A percentile compares a stretch with the other conserved stretches of the same genome.
These are phyloP conservation scores for Oceanodroma leucorhoa DNA, from an alignment of 2,797 vertebrate genomes.

Conservation along the genomic window DNA sequence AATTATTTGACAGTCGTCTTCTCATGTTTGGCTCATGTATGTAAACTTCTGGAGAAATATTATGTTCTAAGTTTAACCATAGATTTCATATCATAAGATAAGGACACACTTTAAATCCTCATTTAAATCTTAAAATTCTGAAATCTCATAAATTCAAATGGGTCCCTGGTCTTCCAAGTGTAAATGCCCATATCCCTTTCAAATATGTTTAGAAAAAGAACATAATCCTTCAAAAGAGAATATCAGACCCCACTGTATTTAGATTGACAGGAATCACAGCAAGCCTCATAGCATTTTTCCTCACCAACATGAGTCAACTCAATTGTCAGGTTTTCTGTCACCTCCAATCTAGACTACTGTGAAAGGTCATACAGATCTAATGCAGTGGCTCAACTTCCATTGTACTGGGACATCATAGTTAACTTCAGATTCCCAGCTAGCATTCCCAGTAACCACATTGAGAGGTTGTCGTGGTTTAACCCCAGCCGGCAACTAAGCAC, in stretches of 20 bases:
- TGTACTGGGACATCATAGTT: background rate
- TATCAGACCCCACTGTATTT: background rate
- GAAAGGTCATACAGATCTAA: background rate
- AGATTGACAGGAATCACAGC: background rate
- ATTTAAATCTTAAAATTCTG: slow-evolving; percentile 40
- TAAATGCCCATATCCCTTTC: background rate
- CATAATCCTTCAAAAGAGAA: background rate
- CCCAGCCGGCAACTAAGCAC: no score
- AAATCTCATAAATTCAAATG: slow-evolving; percentile 9
- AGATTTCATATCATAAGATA: slow-evolving; percentile 38
- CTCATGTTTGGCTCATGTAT: background rate
- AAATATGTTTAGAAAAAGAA: background rate
- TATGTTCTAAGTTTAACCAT: slow-evolving; percentile 10
- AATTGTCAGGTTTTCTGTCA: slow-evolving; percentile 11
- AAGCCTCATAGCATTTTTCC: background rate
- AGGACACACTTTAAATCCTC: slow-evolving; percentile 7
- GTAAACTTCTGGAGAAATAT: slow-evolving; percentile 43
- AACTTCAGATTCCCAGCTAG: background rate
- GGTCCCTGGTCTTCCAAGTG: background rate
- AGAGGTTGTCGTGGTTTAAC: background rate
- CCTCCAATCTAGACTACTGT: background rate
- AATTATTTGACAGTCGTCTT: slow-evolving; percentile 29
- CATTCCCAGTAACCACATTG: background rate
- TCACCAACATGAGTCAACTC: background rate
- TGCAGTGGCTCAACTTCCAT: background rate